phyloP scores from a whole-genome alignment of 2,113 vertebrate species.

The Oryzias melastigma region DNA sequence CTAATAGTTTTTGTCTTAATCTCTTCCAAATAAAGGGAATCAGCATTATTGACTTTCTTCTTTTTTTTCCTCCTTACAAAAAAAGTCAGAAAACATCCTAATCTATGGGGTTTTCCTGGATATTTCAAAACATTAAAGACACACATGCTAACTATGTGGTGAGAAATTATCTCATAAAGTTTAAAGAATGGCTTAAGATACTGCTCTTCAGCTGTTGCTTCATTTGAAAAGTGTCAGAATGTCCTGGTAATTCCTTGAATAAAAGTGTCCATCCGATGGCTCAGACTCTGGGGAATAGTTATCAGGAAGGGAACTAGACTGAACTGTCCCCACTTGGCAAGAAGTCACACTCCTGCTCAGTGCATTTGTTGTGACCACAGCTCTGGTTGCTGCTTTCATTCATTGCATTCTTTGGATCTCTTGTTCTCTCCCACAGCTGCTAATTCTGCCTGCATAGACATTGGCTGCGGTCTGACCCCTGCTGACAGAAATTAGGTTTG shows the following conservation, averaged over 20 bases:
- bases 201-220: constrained; percentile 47
- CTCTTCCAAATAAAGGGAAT: not conserved
- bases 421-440: constrained; percentile 32
- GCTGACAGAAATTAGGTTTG: constrained; percentile 66
- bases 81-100: not conserved
- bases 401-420: constrained; percentile 33
- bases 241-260: constrained; percentile 32
- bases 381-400: constrained; percentile 40
- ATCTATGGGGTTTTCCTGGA: not conserved
- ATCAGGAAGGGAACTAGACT: constrained; percentile 37
- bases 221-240: constrained; percentile 35
- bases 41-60: not conserved
- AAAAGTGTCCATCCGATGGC: constrained; percentile 36
- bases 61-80: not conserved
- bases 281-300: constrained; percentile 27
- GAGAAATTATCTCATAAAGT: constrained; percentile 5
- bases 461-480: constrained; percentile 72
- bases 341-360: constrained; percentile 35
- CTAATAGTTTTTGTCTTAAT: not conserved
- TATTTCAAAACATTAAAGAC: constrained; percentile 2
- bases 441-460: constrained; percentile 34
- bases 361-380: constrained; percentile 51
- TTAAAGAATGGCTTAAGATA: constrained; percentile 3
- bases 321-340: constrained; percentile 42
- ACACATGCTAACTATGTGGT: not conserved